Percentiles rank a stretch among this genome's conserved stretches.
Conservation (phyloP, 1,140 invertebrate species). For the Meloidogyne hapla region DNA sequence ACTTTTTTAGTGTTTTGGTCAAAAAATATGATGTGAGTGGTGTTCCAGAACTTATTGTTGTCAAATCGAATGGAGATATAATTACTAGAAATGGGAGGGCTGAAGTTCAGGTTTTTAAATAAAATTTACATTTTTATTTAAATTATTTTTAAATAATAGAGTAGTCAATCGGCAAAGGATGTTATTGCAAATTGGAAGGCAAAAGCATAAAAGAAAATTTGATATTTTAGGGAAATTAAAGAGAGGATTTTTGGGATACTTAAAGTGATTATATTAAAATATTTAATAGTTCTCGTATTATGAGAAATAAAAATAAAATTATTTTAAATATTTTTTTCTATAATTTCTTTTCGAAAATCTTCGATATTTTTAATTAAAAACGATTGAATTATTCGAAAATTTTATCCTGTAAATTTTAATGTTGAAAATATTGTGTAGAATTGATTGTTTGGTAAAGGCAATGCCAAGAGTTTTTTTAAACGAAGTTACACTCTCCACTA, state of each 20-base stretch:
- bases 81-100: conserved; percentile 39
- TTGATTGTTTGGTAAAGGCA: background rate
- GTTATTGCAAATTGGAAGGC: background rate
- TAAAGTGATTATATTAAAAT: no score
- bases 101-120: conserved; percentile 24
- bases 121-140: background rate
- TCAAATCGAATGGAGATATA: conserved; percentile 53
- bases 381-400: background rate
- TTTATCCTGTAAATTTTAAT: background rate
- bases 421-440: background rate
- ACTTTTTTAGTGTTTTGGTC: conserved; percentile 27
- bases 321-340: no score
- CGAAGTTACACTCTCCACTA: no score
- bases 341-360: no score
- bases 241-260: no score
- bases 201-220: no score
- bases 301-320: no score
- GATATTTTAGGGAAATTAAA: no score
- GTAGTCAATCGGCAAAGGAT: background rate
- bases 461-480: background rate
- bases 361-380: no score
- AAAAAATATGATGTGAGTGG: conserved; percentile 52
- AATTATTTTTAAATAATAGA: background rate
- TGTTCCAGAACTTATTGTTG: conserved; percentile 55
- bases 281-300: no score